Evolutionary conservation across 2,888 invertebrate genomes (phyloP).

Genomic region (Rhamphomyia laevipes): DNA sequence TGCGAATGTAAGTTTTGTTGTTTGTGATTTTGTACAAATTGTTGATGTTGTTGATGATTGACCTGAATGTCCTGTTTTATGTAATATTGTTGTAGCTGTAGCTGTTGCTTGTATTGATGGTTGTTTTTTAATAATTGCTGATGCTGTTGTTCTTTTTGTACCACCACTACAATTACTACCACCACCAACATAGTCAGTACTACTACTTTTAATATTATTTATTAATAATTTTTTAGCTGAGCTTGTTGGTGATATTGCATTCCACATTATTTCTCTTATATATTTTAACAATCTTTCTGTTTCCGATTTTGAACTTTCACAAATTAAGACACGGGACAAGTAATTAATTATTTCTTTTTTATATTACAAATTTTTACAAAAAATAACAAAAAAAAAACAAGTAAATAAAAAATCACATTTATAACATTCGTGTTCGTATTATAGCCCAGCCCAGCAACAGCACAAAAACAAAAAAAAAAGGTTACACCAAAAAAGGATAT

Average conservation of each 20-base stretch:
- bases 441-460: too few species aligned
- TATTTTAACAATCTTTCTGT: neutral
- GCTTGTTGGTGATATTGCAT: conserved; percentile 37
- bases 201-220: conserved; percentile 33
- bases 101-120: conserved; percentile 11
- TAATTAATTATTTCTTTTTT: too few species aligned
- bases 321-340: neutral
- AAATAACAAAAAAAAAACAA: too few species aligned
- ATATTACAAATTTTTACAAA: too few species aligned
- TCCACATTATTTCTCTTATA: conserved; percentile 31
- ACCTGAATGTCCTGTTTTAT: conserved; percentile 14
- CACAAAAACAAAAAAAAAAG: too few species aligned
- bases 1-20: conserved; percentile 36
- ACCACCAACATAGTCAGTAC: conserved; percentile 39
- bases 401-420: too few species aligned
- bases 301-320: neutral
- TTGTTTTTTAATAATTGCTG: conserved; percentile 15
- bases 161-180: conserved; percentile 13
- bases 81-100: conserved; percentile 13
- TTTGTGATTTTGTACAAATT: conserved; percentile 4
- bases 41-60: conserved; percentile 13
- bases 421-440: too few species aligned
- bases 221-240: conserved; percentile 36
- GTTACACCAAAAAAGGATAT: too few species aligned
- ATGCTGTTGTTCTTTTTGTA: conserved; percentile 16